Evolutionary conservation across 2,797 vertebrate genomes (phyloP).

Genomic region (Octomys mimax): DNA sequence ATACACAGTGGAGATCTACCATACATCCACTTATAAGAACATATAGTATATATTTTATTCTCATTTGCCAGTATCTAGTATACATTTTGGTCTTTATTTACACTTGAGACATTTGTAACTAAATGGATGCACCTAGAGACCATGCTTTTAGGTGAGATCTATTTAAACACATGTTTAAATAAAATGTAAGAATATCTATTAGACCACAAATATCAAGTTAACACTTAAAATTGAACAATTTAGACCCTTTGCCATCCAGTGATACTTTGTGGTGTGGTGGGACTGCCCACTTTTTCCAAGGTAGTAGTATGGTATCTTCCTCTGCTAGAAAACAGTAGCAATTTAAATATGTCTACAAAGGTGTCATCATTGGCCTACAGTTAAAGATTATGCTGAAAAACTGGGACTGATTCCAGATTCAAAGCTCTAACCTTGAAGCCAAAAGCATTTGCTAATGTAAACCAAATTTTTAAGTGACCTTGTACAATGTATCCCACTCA

Average conservation of each 20-base stretch:
- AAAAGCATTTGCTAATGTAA: neutral
- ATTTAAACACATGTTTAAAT: neutral
- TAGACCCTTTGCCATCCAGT: slow-evolving; percentile 66
- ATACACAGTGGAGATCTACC: neutral
- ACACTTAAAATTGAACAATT: slow-evolving; percentile 22
- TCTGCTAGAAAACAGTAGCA: slow-evolving; percentile 78
- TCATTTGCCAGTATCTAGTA: neutral
- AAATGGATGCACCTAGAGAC: neutral
- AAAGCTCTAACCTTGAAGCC: slow-evolving; percentile 8
- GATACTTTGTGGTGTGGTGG: slow-evolving; percentile 57
- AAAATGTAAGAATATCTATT: neutral
- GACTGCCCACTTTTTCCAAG: slow-evolving; percentile 82
- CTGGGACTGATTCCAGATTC: neutral
- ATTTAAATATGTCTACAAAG: slow-evolving; percentile 59
- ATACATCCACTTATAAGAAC: neutral
- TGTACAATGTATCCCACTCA: neutral
- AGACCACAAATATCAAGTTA: neutral
- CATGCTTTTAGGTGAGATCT: neutral
- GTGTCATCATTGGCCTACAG: neutral
- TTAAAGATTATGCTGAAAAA: slow-evolving; percentile 33
- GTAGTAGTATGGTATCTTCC: slow-evolving; percentile 82
- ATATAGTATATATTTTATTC: neutral
- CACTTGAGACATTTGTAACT: neutral
- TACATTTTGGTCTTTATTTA: neutral
- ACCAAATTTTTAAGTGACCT: slow-evolving; percentile 7